Percentiles rank a stretch among this genome's conserved stretches.
Conservation (phyloP, 2,888 invertebrate genomes). For the Xanthia icteritia region DNA sequence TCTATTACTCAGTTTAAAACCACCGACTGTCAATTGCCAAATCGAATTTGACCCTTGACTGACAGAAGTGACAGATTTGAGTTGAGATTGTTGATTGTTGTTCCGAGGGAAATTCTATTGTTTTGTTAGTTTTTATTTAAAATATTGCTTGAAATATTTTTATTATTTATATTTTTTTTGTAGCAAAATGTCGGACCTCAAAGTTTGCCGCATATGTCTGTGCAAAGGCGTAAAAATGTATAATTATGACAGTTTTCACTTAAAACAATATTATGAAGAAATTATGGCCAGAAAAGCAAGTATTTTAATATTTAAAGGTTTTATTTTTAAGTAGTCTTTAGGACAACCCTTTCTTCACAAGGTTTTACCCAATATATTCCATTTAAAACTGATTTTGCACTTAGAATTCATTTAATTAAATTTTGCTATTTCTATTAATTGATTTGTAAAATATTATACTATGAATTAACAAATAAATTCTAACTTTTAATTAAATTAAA, state of each 20-base stretch:
- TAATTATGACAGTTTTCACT: constrained; percentile 74
- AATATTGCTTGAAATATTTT: background rate
- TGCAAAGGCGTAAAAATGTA: constrained; percentile 78
- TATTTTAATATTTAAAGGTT: constrained; percentile 31
- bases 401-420: background rate
- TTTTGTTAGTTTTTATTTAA: background rate
- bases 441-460: too few species aligned
- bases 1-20: background rate
- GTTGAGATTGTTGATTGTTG: background rate
- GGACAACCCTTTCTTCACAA: background rate
- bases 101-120: background rate
- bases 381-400: background rate
- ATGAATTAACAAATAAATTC: too few species aligned
- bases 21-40: background rate
- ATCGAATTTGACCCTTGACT: background rate
- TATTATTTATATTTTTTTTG: too few species aligned
- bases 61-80: background rate
- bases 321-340: background rate
- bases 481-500: background rate
- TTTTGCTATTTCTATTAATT: too few species aligned
- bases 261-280: constrained; percentile 82
- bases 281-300: constrained; percentile 78
- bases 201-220: constrained; percentile 82
- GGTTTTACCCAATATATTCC: background rate
- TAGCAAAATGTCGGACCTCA: constrained; percentile 72